These are phyloP conservation scores for Calephelis nemesis DNA, from an alignment of 1,140 invertebrate genomes.

Conservation along the genomic window DNA sequence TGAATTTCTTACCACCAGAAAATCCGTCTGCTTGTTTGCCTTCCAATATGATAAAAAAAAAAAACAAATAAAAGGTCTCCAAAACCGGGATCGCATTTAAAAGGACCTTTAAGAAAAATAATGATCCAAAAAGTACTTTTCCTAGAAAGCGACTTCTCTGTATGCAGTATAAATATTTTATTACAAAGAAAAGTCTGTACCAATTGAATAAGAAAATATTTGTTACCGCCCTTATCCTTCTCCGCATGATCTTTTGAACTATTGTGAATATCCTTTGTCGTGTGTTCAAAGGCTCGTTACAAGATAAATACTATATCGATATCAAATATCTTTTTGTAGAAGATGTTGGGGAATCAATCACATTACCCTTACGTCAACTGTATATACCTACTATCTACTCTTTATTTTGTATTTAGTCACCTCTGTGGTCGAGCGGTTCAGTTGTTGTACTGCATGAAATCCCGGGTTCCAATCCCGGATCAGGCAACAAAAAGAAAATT, in stretches of 20 bases:
- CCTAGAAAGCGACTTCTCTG: background rate
- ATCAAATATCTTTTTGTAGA: background rate
- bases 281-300: background rate
- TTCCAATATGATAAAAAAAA: too few relatives aligned
- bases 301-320: background rate
- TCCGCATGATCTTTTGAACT: background rate
- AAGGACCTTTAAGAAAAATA: too few relatives aligned
- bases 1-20: too few relatives aligned
- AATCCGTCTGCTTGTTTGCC: too few relatives aligned
- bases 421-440: too few relatives aligned
- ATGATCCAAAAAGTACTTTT: background rate
- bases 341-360: background rate
- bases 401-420: too few relatives aligned
- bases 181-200: background rate
- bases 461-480: too few relatives aligned
- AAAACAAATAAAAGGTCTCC: too few relatives aligned
- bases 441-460: too few relatives aligned
- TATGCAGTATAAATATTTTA: constrained; percentile 1
- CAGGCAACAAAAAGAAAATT: too few relatives aligned
- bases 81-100: too few relatives aligned
- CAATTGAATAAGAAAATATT: constrained; percentile 13
- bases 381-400: too few relatives aligned
- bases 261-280: background rate
- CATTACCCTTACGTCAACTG: background rate
- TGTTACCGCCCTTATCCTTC: background rate